Percentiles rank a stretch among this genome's conserved stretches.
Evolutionary conservation across 1,140 invertebrate genomes (phyloP).

Genomic region (Tetramorium parvispinum): DNA sequence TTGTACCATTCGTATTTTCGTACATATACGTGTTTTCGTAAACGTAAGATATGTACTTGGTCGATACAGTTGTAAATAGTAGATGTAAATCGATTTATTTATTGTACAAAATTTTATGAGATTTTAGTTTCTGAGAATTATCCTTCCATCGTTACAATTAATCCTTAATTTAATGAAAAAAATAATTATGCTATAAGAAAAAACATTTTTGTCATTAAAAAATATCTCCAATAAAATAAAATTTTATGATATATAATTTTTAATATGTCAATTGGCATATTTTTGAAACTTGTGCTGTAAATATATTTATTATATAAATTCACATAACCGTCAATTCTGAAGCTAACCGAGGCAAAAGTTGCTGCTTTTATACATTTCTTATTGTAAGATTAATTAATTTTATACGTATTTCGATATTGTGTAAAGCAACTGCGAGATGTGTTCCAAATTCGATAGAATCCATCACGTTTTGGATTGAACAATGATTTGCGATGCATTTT

Average conservation of each 20-base stretch:
- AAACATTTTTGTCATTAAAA: slow-evolving; percentile 5
- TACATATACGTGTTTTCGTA: slow-evolving; percentile 66
- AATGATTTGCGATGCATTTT: slow-evolving; percentile 27
- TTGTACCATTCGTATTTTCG: slow-evolving; percentile 48
- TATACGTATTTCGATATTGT: slow-evolving; percentile 22
- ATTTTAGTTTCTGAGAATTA: slow-evolving; percentile 64
- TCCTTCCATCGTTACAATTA: slow-evolving; percentile 59
- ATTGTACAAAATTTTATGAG: slow-evolving; percentile 80
- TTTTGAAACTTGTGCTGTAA: slow-evolving; percentile 47
- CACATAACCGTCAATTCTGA: not conserved
- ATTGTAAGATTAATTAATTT: slow-evolving; percentile 27
- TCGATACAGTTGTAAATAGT: slow-evolving; percentile 73
- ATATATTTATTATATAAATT: slow-evolving; percentile 59
- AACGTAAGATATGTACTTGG: slow-evolving; percentile 63
- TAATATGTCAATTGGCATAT: slow-evolving; percentile 15
- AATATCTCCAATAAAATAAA: slow-evolving; percentile 22
- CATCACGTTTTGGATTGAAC: slow-evolving; percentile 15
- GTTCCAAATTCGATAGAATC: slow-evolving; percentile 18
- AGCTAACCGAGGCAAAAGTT: not conserved
- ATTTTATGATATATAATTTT: not conserved
- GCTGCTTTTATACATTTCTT: slow-evolving; percentile 39
- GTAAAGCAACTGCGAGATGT: slow-evolving; percentile 6
- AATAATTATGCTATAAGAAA: slow-evolving; percentile 57
- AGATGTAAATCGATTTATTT: slow-evolving; percentile 79
- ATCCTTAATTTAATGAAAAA: slow-evolving; percentile 48